phyloP scores from a whole-genome alignment of 37 sponge, comb jelly and placozoan species.

The Geodia barretti region DNA sequence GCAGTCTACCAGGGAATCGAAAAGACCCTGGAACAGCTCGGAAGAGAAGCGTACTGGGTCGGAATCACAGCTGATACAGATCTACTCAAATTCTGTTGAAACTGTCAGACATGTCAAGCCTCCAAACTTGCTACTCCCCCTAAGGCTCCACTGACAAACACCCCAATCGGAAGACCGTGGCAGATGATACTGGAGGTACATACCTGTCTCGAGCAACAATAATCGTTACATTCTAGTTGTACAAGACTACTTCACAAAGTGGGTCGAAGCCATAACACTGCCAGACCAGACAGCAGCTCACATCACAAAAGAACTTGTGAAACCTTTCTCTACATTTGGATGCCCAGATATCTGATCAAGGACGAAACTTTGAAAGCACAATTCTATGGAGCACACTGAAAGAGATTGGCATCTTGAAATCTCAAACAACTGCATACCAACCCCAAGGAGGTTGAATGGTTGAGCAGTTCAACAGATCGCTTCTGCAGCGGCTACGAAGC shows the following conservation, averaged over 20 bases:
- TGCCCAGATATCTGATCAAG: too few relatives aligned
- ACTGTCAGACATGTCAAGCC: slow-evolving; percentile 28
- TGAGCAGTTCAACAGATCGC: slow-evolving; percentile 44
- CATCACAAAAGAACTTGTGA: slow-evolving; percentile 4
- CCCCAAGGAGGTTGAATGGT: slow-evolving; percentile 75
- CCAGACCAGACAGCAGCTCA: slow-evolving; percentile 14
- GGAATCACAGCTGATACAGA: too few relatives aligned
- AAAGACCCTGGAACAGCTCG: too few relatives aligned
- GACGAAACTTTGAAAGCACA: slow-evolving; percentile 61
- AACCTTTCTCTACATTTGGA: too few relatives aligned
- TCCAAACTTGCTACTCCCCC: slow-evolving; percentile 22
- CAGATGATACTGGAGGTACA: slow-evolving; percentile 28
- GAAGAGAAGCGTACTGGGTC: too few relatives aligned
- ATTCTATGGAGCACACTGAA: slow-evolving; percentile 36
- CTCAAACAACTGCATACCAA: slow-evolving; percentile 59
- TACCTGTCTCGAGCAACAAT: slow-evolving; percentile 42
- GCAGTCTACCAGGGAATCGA: too few relatives aligned
- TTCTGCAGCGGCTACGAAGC: slow-evolving; percentile 54
- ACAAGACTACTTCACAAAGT: slow-evolving; percentile 66
- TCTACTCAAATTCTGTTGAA: too few relatives aligned
- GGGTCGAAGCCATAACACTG: slow-evolving; percentile 59
- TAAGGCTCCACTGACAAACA: slow-evolving; percentile 10
- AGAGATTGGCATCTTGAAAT: slow-evolving; percentile 54
- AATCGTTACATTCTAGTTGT: slow-evolving; percentile 53
- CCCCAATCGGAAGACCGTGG: slow-evolving; percentile 10